Percentiles rank a stretch among this genome's conserved stretches.
These are phyloP conservation scores for Vollenhovia emeryi DNA, from an alignment of 1,140 invertebrate genomes.

Conservation along the genomic window DNA sequence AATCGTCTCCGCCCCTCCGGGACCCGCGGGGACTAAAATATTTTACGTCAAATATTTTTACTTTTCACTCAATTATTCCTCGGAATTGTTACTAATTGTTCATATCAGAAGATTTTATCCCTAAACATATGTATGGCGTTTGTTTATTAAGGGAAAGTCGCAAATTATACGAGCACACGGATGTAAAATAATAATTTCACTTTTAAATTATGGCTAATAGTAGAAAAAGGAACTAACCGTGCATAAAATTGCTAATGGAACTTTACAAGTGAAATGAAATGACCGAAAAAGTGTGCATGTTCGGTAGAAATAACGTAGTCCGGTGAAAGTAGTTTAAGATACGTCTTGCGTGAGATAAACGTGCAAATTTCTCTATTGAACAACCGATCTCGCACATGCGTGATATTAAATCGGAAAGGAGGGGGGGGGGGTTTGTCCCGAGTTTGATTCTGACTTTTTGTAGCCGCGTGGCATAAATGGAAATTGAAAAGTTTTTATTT, in stretches of 20 bases:
- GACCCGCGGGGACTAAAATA: neutral
- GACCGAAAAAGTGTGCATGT: neutral
- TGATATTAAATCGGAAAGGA: constrained; percentile 1
- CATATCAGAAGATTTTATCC: neutral
- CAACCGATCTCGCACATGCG: neutral
- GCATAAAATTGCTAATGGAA: neutral
- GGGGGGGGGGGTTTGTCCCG: too few species aligned
- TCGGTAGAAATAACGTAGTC: too few species aligned
- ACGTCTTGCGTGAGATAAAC: neutral
- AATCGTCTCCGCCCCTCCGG: neutral
- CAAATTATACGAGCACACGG: neutral
- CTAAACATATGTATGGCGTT: neutral
- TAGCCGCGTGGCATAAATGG: neutral
- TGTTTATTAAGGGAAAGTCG: neutral
- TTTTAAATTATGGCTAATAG: neutral
- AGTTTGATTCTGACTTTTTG: neutral
- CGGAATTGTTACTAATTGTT: neutral
- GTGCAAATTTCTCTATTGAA: neutral
- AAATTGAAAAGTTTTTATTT: neutral
- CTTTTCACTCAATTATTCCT: neutral
- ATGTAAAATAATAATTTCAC: neutral
- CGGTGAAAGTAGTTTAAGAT: too few species aligned
- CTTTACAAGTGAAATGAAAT: neutral
- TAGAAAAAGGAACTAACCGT: neutral
- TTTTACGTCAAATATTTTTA: neutral